These are phyloP conservation scores for Ooceraea biroi DNA, from an alignment of 1,140 invertebrate genomes.

Conservation along the genomic window DNA sequence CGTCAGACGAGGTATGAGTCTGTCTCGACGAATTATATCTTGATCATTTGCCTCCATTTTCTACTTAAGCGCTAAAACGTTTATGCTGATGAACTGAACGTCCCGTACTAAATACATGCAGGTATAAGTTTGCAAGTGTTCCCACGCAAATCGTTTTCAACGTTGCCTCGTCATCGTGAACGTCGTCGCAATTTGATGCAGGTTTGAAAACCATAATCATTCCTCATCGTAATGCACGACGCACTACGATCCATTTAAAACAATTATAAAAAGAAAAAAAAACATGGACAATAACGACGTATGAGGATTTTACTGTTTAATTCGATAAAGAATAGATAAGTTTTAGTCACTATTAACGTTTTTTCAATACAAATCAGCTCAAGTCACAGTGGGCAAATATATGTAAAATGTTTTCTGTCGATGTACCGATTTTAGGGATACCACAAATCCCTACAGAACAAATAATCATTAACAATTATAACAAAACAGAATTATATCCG, in stretches of 20 bases:
- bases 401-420: conserved; percentile 53
- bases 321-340: conserved; percentile 76
- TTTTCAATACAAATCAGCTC: conserved; percentile 66
- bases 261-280: conserved; percentile 39
- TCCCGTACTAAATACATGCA: conserved; percentile 68
- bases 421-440: conserved; percentile 61
- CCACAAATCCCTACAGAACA: conserved; percentile 48
- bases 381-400: conserved; percentile 54
- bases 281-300: conserved; percentile 65
- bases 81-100: conserved; percentile 68
- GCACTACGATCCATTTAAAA: conserved; percentile 29
- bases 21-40: conserved; percentile 68
- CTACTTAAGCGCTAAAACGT: conserved; percentile 73
- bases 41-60: conserved; percentile 70
- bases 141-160: conserved; percentile 65
- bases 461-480: conserved; percentile 63
- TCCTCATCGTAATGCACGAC: conserved; percentile 15
- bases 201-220: conserved; percentile 47
- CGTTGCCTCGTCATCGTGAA: conserved; percentile 37
- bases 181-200: conserved; percentile 67
- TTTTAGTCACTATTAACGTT: conserved; percentile 50
- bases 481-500: conserved; percentile 66
- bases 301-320: conserved; percentile 72
- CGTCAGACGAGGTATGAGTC: conserved; percentile 78
- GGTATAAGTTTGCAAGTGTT: conserved; percentile 61